Percentiles rank a stretch among this genome's conserved stretches.
phyloP scores from a whole-genome alignment of 1,140 invertebrate genomes.

The Lordiphosa stackelbergi region DNA sequence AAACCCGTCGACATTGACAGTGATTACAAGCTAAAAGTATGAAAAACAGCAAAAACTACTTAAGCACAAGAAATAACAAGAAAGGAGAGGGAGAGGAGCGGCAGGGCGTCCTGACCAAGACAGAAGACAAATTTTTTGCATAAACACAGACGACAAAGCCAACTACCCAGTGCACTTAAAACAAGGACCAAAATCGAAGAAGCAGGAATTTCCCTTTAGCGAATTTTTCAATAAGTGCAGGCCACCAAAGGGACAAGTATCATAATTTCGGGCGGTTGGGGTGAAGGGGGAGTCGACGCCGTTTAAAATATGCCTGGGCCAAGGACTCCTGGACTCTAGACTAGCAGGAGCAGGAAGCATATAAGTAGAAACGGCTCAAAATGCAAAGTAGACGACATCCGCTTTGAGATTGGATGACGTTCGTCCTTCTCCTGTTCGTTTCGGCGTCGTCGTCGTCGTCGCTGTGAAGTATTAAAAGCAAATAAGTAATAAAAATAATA shows the following conservation, averaged over 20 bases:
- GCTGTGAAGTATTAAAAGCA: constrained; percentile 77
- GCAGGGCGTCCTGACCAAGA: constrained; percentile 7
- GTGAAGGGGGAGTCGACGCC: constrained; percentile 35
- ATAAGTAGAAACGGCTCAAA: constrained; percentile 75
- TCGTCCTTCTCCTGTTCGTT: constrained; percentile 26
- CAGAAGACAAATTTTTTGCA: constrained; percentile 72
- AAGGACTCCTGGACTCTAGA: constrained; percentile 31
- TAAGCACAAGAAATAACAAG: constrained; percentile 73
- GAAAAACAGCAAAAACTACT: constrained; percentile 75
- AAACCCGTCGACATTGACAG: constrained; percentile 69
- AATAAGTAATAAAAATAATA: constrained; percentile 78
- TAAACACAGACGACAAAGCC: constrained; percentile 74
- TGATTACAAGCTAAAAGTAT: constrained; percentile 76
- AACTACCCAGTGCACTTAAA: constrained; percentile 70
- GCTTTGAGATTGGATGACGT: constrained; percentile 75
- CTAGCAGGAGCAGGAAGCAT: constrained; percentile 57
- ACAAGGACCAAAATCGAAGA: constrained; percentile 66
- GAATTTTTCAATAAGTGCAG: constrained; percentile 73
- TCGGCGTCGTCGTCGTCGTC: constrained; percentile 29
- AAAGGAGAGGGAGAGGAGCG: no score
- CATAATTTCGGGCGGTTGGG: constrained; percentile 48
- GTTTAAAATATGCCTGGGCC: constrained; percentile 68
- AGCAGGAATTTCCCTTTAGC: constrained; percentile 27
- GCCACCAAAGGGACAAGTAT: constrained; percentile 44
- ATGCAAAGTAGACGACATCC: constrained; percentile 75